Percentiles rank a stretch among this genome's conserved stretches.
Conservation (phyloP, 2,888 invertebrate species). For the Lithodes maja region DNA sequence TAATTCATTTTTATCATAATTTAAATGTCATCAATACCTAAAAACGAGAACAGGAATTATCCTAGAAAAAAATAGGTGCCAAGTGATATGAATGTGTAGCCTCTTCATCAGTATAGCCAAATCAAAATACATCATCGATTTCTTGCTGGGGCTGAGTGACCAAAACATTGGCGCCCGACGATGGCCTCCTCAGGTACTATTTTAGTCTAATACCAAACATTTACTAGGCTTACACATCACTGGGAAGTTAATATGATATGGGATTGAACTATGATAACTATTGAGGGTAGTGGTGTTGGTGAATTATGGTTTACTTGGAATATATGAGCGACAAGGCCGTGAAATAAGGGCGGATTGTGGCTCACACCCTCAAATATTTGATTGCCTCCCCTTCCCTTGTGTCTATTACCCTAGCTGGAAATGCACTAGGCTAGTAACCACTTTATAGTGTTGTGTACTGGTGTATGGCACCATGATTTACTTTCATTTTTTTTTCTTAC, state of each 20-base stretch:
- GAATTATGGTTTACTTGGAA: background rate
- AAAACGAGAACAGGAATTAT: background rate
- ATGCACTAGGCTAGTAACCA: too few species aligned
- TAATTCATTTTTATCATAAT: background rate
- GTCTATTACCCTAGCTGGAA: too few species aligned
- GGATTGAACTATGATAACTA: background rate
- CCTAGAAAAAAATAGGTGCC: background rate
- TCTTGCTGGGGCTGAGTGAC: slow-evolving; percentile 28
- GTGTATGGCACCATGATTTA: too few species aligned
- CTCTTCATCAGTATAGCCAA: background rate
- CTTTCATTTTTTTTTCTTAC: too few species aligned
- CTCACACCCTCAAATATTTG: background rate
- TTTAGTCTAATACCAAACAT: slow-evolving; percentile 21
- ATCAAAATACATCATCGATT: slow-evolving; percentile 56
- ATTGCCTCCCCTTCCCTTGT: too few species aligned
- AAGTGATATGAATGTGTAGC: background rate
- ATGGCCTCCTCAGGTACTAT: slow-evolving; percentile 64
- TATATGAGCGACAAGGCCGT: background rate
- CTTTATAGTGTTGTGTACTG: too few species aligned
- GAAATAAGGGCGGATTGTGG: slow-evolving; percentile 21
- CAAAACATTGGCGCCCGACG: slow-evolving; percentile 62
- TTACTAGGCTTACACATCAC: background rate
- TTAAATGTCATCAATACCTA: too few species aligned
- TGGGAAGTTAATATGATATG: too few species aligned
- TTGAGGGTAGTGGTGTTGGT: background rate